Evolutionary conservation across 2,113 vertebrate genomes (phyloP).

Genomic region (Ceratotherium simum): DNA sequence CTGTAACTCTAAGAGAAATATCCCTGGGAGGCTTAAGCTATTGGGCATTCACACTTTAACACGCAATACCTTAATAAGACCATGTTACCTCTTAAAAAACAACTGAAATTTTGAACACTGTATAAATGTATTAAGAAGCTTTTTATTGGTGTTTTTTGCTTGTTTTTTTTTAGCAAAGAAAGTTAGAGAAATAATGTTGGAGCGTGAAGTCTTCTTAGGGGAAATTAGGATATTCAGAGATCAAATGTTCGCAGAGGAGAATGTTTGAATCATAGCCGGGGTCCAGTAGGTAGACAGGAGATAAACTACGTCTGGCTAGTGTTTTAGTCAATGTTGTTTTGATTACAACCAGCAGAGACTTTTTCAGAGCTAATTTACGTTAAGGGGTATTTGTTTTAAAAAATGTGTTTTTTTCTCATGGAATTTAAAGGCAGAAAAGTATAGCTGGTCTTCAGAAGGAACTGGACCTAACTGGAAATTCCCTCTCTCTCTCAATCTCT

Average conservation of each 20-base stretch:
- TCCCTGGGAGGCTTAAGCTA: not conserved
- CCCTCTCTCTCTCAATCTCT: not conserved
- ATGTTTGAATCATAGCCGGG: not conserved
- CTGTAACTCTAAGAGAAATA: not conserved
- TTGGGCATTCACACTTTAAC: not conserved
- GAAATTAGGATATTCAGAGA: not conserved
- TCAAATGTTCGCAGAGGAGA: not conserved
- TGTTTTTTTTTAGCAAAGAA: not conserved
- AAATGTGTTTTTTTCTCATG: not conserved
- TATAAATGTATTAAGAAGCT: not conserved
- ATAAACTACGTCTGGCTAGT: not conserved
- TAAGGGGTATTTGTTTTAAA: not conserved
- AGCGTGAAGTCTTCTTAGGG: not conserved
- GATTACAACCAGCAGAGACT: not conserved
- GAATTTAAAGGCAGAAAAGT: not conserved
- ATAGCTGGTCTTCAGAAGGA: not conserved
- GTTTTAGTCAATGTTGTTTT: slow-evolving; percentile 11
- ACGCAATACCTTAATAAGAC: not conserved
- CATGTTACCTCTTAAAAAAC: not conserved
- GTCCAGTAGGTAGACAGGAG: not conserved
- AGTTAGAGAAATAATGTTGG: not conserved
- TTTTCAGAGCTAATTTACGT: not conserved
- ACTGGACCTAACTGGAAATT: not conserved
- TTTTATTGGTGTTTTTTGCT: not conserved
- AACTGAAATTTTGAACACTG: not conserved